Conservation (phyloP, 2,797 vertebrate genomes). For the Enteromius argenteus region DNA sequence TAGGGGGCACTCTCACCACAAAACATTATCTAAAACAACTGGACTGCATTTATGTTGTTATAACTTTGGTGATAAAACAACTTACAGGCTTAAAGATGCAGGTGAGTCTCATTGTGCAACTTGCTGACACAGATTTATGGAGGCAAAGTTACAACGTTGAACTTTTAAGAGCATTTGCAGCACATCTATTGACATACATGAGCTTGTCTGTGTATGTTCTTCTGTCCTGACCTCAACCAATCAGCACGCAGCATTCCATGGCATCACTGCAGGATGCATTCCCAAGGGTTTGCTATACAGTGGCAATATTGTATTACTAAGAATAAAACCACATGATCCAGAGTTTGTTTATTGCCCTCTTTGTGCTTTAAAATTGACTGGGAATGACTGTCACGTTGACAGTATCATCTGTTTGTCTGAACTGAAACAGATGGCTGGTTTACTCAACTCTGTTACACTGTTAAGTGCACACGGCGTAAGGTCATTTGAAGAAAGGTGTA, state of each 20-base stretch:
- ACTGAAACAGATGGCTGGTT: background rate
- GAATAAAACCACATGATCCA: background rate
- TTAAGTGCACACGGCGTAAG: background rate
- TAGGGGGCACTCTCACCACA: background rate
- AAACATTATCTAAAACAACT: background rate
- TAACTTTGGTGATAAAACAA: background rate
- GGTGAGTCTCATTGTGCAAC: slow-evolving; percentile 1
- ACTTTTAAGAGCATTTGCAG: background rate
- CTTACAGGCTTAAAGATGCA: background rate
- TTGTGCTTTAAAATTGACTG: background rate
- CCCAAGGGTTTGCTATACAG: slow-evolving; percentile 35
- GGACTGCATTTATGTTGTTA: background rate
- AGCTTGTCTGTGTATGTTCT: background rate
- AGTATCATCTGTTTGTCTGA: background rate
- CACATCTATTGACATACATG: background rate
- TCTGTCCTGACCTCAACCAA: slow-evolving; percentile 17
- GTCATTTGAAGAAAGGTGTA: background rate
- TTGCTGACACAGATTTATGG: background rate
- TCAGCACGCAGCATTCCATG: slow-evolving; percentile 7
- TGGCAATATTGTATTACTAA: background rate
- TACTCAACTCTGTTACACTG: background rate
- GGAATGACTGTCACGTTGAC: background rate
- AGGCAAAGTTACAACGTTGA: background rate
- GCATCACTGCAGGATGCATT: slow-evolving; percentile 1
- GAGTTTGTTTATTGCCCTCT: slow-evolving; percentile 27